These are phyloP conservation scores for Centropus bengalensis DNA, from an alignment of 2,113 vertebrate species.

Conservation along the genomic window DNA sequence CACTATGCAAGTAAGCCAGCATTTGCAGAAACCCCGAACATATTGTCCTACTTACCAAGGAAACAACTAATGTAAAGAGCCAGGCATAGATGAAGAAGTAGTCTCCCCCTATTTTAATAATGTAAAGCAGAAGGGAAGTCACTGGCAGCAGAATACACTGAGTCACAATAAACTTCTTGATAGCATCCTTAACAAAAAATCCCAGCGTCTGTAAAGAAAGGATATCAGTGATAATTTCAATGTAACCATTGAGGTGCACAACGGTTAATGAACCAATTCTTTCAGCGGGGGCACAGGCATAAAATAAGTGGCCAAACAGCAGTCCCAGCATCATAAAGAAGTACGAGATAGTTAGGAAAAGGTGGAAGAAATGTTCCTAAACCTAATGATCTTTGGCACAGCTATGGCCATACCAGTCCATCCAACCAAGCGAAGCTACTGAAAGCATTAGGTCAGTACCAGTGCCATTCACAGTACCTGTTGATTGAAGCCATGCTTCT, in stretches of 20 bases:
- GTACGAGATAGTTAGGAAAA: not conserved
- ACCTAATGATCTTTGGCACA: not conserved
- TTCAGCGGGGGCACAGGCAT: not conserved
- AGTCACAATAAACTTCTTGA: slow-evolving; percentile 97
- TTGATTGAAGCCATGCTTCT: slow-evolving; percentile 98
- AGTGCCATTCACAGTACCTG: slow-evolving; percentile 80
- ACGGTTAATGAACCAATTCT: not conserved
- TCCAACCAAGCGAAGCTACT: not conserved
- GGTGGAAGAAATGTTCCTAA: not conserved
- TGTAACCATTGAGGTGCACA: not conserved
- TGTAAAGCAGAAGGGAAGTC: slow-evolving; percentile 94
- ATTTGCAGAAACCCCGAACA: not conserved
- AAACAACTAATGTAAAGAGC: slow-evolving; percentile 94
- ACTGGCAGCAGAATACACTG: slow-evolving; percentile 97
- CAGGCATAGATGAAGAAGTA: slow-evolving; percentile 99
- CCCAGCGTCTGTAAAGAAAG: slow-evolving; percentile 84
- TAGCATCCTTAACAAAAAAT: slow-evolving; percentile 95
- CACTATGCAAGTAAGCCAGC: not conserved
- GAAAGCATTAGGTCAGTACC: not conserved
- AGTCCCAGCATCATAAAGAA: not conserved
- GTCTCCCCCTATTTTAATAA: slow-evolving; percentile 98
- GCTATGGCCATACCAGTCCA: not conserved
- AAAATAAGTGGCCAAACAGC: not conserved
- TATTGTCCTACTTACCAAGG: slow-evolving; percentile 86
- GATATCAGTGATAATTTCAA: not conserved